Evolutionary conservation across 2,797 vertebrate species (phyloP).

Genomic region (Semaprochilodus insignis): DNA sequence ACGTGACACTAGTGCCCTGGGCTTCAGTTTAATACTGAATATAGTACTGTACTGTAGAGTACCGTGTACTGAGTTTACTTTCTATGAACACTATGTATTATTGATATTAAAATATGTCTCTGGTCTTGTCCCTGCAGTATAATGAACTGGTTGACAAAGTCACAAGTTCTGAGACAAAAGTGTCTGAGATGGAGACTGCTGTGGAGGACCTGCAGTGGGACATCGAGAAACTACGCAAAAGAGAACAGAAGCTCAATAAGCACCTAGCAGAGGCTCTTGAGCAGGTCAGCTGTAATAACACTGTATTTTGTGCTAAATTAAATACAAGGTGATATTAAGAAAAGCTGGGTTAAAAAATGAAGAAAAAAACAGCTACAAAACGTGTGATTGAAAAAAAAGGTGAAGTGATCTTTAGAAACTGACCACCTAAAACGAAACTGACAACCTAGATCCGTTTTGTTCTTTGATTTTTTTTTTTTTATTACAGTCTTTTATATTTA

Average conservation of each 20-base stretch:
- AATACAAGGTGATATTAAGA: neutral
- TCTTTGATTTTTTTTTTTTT: neutral
- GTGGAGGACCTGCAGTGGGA: conserved; percentile 97
- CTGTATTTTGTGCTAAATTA: neutral
- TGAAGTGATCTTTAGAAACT: neutral
- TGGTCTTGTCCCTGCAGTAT: conserved; percentile 74
- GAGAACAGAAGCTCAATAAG: conserved; percentile 93
- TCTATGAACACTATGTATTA: neutral
- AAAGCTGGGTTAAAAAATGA: no score
- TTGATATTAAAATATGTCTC: neutral
- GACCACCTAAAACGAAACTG: neutral
- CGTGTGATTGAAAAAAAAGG: neutral
- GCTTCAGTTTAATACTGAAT: neutral
- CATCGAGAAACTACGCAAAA: conserved; percentile 92
- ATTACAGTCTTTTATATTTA: neutral
- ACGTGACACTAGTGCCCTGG: neutral
- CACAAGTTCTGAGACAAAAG: conserved; percentile 92
- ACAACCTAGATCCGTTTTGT: no score
- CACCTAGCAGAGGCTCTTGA: conserved; percentile 93
- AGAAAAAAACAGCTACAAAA: neutral
- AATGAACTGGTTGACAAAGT: conserved; percentile 94
- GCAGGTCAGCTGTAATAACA: conserved; percentile 78
- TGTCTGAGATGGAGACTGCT: conserved; percentile 93
- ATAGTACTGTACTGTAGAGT: no score
- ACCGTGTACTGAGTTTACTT: neutral